Evolutionary conservation across 2,113 vertebrate genomes (phyloP).

Genomic region (Melanocharis versteri): DNA sequence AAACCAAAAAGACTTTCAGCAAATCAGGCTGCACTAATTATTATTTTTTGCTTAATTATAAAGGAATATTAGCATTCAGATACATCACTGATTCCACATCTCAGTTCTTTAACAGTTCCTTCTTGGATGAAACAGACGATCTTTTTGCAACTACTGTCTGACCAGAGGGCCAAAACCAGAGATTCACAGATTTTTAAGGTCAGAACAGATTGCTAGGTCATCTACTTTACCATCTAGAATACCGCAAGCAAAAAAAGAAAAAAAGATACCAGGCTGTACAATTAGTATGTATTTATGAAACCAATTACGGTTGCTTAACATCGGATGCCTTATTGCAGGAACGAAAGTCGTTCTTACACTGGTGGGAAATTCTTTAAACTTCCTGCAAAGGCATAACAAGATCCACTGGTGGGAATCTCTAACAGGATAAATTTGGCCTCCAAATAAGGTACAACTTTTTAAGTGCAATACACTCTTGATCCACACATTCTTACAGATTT

Average conservation of each 20-base stretch:
- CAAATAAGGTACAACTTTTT: neutral
- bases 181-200: neutral
- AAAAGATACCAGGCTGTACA: neutral
- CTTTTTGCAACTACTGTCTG: neutral
- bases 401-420: neutral
- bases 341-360: neutral
- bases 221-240: neutral
- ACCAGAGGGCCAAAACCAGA: neutral
- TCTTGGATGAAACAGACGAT: neutral
- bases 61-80: slow-evolving; percentile 23
- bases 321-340: neutral
- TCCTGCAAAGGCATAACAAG: neutral
- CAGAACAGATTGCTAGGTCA: neutral
- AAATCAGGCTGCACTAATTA: slow-evolving; percentile 41
- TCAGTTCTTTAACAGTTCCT: neutral
- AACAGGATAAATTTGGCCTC: neutral
- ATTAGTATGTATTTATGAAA: neutral
- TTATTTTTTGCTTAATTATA: slow-evolving; percentile 28
- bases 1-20: slow-evolving; percentile 28
- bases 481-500: neutral
- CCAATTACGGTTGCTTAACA: neutral
- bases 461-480: neutral
- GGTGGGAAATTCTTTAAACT: neutral
- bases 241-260: neutral
- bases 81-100: neutral